Evolutionary conservation across 92 coral and sea anemone genomes (phyloP).

Genomic region (Micromussa lordhowensis): DNA sequence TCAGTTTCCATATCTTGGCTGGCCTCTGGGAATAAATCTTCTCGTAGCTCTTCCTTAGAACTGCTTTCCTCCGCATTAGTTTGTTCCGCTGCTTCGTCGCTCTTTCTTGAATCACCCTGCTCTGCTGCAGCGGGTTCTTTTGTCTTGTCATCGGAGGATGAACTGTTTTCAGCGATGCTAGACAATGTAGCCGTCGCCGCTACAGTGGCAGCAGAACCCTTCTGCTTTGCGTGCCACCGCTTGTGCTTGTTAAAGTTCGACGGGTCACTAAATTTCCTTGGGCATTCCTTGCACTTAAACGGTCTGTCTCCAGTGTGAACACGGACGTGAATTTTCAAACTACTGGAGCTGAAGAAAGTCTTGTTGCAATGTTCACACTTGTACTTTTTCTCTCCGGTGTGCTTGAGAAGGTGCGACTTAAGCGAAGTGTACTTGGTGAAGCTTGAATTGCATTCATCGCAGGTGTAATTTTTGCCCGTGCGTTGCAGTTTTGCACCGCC

Average conservation of each 20-base stretch:
- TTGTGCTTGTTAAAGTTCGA: slow-evolving; percentile 99
- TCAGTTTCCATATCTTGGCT: slow-evolving; percentile 70
- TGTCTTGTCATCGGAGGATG: slow-evolving; percentile 24
- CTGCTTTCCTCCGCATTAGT: slow-evolving; percentile 35
- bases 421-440: slow-evolving; percentile 95
- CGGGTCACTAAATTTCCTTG: slow-evolving; percentile 97
- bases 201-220: slow-evolving; percentile 23
- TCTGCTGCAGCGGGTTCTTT: neutral
- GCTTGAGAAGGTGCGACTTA: slow-evolving; percentile 93
- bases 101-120: neutral
- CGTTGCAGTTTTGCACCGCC: slow-evolving; percentile 23
- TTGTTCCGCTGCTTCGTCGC: slow-evolving; percentile 14
- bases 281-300: slow-evolving; percentile 96
- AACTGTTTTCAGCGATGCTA: slow-evolving; percentile 32
- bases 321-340: slow-evolving; percentile 94
- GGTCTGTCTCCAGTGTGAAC: slow-evolving; percentile 99
- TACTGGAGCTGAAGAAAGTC: slow-evolving; percentile 98
- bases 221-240: slow-evolving; percentile 94
- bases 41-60: slow-evolving; percentile 63
- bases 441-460: slow-evolving; percentile 89
- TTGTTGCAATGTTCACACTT: slow-evolving; percentile 92
- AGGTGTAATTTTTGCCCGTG: slow-evolving; percentile 67
- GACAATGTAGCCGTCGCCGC: slow-evolving; percentile 21
- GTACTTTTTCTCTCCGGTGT: slow-evolving; percentile 96
- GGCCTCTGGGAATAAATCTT: slow-evolving; percentile 69